Evolutionary conservation across 2,113 vertebrate species (phyloP).

Genomic region (Spizaetus ornatus): DNA sequence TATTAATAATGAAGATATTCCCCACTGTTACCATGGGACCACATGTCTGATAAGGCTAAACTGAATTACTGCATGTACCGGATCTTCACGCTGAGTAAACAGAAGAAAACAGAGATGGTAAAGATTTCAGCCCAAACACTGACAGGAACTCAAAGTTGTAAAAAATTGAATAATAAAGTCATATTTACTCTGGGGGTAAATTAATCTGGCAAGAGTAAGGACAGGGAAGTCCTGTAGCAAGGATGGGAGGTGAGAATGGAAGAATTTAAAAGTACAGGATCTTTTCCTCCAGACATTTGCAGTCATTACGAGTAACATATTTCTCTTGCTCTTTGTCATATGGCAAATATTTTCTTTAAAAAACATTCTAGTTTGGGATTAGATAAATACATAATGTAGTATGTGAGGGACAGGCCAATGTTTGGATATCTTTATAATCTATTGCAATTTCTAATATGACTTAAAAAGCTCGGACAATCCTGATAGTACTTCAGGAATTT

Average conservation of each 20-base stretch:
- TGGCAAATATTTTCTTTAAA: neutral
- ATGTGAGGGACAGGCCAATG: neutral
- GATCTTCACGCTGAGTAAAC: conserved; percentile 58
- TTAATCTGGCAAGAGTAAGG: neutral
- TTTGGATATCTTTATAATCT: neutral
- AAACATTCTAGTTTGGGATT: neutral
- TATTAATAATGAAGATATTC: conserved; percentile 67
- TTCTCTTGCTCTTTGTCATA: neutral
- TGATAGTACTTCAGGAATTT: neutral
- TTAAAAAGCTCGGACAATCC: neutral
- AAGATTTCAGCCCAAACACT: conserved; percentile 30
- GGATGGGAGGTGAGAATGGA: neutral
- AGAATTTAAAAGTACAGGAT: neutral
- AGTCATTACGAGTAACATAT: neutral
- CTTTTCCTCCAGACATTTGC: neutral
- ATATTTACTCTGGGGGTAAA: conserved; percentile 22
- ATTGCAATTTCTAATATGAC: neutral
- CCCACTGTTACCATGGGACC: conserved; percentile 14
- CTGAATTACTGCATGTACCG: conserved; percentile 11
- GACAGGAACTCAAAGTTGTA: conserved; percentile 39
- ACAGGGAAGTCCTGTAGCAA: neutral
- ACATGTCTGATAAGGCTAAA: conserved; percentile 56
- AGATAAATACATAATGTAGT: neutral
- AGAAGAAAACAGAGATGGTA: conserved; percentile 43
- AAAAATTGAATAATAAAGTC: conserved; percentile 51